Conservation (phyloP, 2,888 invertebrate species). For the Diloba caeruleocephala region DNA sequence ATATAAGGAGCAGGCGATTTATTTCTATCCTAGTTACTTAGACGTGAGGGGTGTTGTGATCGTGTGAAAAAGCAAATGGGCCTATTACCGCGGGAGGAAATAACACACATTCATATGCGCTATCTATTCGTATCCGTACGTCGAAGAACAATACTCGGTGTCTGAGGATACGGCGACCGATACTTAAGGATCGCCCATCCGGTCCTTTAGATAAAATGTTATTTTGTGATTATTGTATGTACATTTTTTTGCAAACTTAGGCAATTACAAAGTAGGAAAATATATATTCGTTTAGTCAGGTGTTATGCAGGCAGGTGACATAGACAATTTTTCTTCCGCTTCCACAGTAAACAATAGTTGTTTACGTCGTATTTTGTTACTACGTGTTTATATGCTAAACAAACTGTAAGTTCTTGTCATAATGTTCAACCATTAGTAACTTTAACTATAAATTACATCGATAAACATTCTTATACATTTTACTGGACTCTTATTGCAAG, state of each 20-base stretch:
- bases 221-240: not conserved
- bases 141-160: constrained; percentile 63
- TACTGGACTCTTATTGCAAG: too few relatives aligned
- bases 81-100: constrained; percentile 60
- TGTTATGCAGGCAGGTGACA: constrained; percentile 17
- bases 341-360: constrained; percentile 21
- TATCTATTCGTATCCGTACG: constrained; percentile 57
- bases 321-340: constrained; percentile 36
- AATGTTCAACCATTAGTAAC: constrained; percentile 11
- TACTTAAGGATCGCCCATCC: constrained; percentile 38
- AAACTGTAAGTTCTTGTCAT: constrained; percentile 11
- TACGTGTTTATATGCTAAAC: constrained; percentile 8
- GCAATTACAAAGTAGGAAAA: not conserved
- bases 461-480: too few relatives aligned
- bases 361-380: constrained; percentile 15
- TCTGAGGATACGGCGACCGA: constrained; percentile 43
- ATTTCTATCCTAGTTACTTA: constrained; percentile 66
- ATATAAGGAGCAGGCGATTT: constrained; percentile 56
- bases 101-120: constrained; percentile 62
- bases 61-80: constrained; percentile 63
- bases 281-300: constrained; percentile 33
- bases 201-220: constrained; percentile 16
- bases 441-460: constrained; percentile 5
- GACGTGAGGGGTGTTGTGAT: constrained; percentile 52
- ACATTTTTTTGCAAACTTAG: not conserved